Evolutionary conservation across 2,113 vertebrate species (phyloP), one percentile per base, ranked within the genome.

Genomic region (Dasyprocta punctata): DNA sequence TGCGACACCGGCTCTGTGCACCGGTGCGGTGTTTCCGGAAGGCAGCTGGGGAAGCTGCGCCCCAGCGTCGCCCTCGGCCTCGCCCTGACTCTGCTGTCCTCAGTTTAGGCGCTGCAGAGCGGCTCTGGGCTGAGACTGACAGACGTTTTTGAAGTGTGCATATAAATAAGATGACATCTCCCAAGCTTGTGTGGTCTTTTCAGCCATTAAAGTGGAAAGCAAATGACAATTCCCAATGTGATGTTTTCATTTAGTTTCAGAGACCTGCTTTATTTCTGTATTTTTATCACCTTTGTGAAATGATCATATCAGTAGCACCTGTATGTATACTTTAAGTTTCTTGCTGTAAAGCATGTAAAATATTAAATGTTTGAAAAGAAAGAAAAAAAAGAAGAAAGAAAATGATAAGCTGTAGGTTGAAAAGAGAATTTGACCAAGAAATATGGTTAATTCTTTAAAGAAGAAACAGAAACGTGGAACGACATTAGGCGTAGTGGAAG

Each of bases 161-260:
- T 99, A 99, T 0, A 99, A 99, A 78, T 99, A 99, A 1, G 99
- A 99, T 73, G 99, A 99, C 98, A 99, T 99, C 3, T 99, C 99
- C 52, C 99, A 99, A 98, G 99, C 99, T 97, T 99, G 99, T 95
- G 99, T 99, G 92, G 99, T 99, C 96, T 99, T 99, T 91, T 99
- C 99, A 7, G 99, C 98, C 94, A 97, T 98, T 75, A 98, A 98
- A 97, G 98, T 98, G 28, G 99, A 99, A 98, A 98, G 97, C 97
- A 99, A 98, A 99, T 97, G 94, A 83, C 98, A 83, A 69, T 41
- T 30, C 41, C 14, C 60, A 38, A 0, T 88, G 86, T 84, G 93
- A 47, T 1, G 1, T 97, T 96, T 65, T 75, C 85, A 24, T 81
- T 73, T 54, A 65, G 7, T 93, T 96, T 69, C 67, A 44, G 92